Evolutionary conservation across 2,797 vertebrate species (phyloP).

Genomic region (Spea hammondii): DNA sequence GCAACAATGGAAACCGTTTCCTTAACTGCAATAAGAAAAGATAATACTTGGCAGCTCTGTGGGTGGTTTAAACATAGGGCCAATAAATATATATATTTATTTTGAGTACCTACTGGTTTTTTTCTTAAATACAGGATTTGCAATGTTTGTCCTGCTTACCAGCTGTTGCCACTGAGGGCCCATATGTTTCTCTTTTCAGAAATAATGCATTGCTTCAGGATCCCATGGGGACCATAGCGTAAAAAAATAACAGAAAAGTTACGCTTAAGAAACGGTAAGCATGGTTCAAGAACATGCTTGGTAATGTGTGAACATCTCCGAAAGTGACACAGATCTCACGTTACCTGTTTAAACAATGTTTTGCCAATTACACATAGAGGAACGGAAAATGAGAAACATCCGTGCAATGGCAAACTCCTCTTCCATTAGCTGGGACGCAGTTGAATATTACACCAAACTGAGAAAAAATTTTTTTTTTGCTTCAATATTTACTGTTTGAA

Average conservation of each 20-base stretch:
- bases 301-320: constrained; percentile 23
- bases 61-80: too few species aligned
- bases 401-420: background rate
- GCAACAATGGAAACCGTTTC: too few species aligned
- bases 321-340: constrained; percentile 13
- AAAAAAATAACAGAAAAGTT: constrained; percentile 1
- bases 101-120: too few species aligned
- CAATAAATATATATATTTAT: too few species aligned
- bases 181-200: background rate
- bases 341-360: constrained; percentile 16
- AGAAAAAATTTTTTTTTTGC: background rate
- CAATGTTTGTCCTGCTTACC: too few species aligned
- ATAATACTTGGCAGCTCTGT: too few species aligned
- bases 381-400: background rate
- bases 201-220: background rate
- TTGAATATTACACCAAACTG: background rate
- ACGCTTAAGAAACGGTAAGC: background rate
- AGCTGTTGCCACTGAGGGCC: background rate
- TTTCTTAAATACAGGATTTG: too few species aligned
- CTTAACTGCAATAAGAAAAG: too few species aligned
- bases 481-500: constrained; percentile 5
- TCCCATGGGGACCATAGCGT: background rate
- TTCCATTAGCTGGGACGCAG: background rate
- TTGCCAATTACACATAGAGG: background rate
- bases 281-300: constrained; percentile 10